Percentiles rank a stretch among this genome's conserved stretches.
Conservation (phyloP, 2,113 vertebrate genomes). For the Apteryx owenii region DNA sequence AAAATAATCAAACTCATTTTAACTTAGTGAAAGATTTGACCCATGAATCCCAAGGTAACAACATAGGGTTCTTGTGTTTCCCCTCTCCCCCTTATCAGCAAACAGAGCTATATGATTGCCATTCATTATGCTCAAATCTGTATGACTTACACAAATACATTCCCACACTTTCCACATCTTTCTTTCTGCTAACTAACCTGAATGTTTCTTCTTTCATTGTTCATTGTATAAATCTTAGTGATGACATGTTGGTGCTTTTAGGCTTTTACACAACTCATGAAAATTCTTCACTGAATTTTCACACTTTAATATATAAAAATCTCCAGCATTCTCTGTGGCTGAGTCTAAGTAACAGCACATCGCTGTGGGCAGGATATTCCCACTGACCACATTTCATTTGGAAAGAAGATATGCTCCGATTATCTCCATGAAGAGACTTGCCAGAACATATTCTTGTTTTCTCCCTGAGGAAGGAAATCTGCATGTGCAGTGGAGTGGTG, state of each 20-base stretch:
- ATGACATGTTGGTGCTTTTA: background rate
- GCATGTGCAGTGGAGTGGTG: background rate
- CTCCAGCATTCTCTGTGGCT: background rate
- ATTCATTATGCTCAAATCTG: background rate
- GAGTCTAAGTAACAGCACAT: background rate
- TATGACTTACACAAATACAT: background rate
- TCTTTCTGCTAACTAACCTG: background rate
- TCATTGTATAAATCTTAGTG: background rate
- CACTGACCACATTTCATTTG: conserved; percentile 19
- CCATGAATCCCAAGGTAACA: background rate
- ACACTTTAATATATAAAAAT: background rate
- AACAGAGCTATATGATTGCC: background rate
- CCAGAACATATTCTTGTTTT: background rate
- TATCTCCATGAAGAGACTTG: background rate
- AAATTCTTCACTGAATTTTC: conserved; percentile 34
- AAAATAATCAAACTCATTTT: background rate
- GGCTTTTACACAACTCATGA: conserved; percentile 8
- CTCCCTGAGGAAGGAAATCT: conserved; percentile 13
- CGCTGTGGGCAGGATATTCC: background rate
- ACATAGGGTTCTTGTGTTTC: background rate
- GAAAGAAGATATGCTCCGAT: conserved; percentile 13
- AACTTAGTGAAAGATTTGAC: background rate
- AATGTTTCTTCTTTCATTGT: conserved; percentile 9
- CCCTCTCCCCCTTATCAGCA: background rate
- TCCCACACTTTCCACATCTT: background rate